A percentile compares a stretch with the other conserved stretches of the same genome.
These are phyloP conservation scores for Hermodice carunculata DNA, from an alignment of 2,888 invertebrate genomes.

Conservation along the genomic window DNA sequence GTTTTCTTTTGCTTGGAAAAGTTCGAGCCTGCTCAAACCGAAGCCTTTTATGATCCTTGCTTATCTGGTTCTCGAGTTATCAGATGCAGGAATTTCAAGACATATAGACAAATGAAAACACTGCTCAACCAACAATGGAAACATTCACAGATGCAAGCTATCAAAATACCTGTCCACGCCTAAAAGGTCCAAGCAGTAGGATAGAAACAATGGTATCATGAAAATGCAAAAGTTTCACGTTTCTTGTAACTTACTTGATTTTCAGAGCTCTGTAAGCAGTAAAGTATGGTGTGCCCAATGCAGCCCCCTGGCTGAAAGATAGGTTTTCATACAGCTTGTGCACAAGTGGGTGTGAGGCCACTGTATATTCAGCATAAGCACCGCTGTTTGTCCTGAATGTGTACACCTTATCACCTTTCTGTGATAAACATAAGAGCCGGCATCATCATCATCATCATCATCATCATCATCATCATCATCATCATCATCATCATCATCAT, in stretches of 20 bases:
- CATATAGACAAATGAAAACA: too few relatives aligned
- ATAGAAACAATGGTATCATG: too few relatives aligned
- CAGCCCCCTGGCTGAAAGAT: conserved; percentile 73
- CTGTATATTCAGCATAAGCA: conserved; percentile 71
- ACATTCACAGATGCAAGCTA: too few relatives aligned
- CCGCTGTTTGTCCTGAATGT: conserved; percentile 61
- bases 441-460: background rate
- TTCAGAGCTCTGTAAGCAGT: conserved; percentile 74
- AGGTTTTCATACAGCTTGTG: conserved; percentile 69
- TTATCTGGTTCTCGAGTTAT: too few relatives aligned
- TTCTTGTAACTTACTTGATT: conserved; percentile 68
- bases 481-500: conserved; percentile 12
- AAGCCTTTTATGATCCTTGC: too few relatives aligned
- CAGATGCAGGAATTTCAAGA: too few relatives aligned
- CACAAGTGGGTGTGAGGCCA: conserved; percentile 60
- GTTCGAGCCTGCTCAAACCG: too few relatives aligned
- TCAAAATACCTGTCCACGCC: too few relatives aligned
- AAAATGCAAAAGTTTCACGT: too few relatives aligned
- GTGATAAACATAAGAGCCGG: background rate
- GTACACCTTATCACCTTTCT: conserved; percentile 71
- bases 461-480: conserved; percentile 11
- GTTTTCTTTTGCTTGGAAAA: too few relatives aligned
- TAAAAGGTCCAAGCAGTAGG: too few relatives aligned
- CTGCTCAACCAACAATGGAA: too few relatives aligned
- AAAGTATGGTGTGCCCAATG: conserved; percentile 73